phyloP scores from a whole-genome alignment of 2,797 vertebrate genomes.

The Heterohyrax brucei region DNA sequence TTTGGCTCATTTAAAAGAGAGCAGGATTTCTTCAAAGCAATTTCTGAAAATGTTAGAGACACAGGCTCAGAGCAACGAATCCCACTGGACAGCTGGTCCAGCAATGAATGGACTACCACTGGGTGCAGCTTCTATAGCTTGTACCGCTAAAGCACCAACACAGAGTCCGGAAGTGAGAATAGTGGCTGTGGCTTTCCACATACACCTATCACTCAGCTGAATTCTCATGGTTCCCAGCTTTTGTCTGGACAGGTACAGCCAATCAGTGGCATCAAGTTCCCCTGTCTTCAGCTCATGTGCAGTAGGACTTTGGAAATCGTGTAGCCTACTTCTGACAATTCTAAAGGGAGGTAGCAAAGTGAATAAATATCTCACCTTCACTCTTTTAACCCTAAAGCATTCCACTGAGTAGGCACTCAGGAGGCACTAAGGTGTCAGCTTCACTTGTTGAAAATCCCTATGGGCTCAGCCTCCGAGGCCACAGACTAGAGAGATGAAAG shows the following conservation, averaged over 20 bases:
- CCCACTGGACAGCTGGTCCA: rapidly evolving
- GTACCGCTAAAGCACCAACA: rapidly evolving
- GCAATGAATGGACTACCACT: not conserved
- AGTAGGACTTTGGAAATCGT: not conserved
- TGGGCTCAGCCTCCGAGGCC: not conserved
- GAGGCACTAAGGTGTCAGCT: not conserved
- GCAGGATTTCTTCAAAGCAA: not conserved
- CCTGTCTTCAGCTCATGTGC: not conserved
- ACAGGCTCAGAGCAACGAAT: not conserved
- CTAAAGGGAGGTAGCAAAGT: not conserved
- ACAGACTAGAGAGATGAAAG: not conserved
- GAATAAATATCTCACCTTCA: not conserved
- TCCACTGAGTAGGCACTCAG: not conserved
- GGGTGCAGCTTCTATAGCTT: not conserved
- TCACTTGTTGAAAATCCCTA: not conserved
- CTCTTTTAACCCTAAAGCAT: not conserved
- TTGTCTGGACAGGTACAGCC: not conserved
- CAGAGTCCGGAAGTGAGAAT: not conserved
- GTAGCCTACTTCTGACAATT: not conserved
- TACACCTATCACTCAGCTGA: not conserved
- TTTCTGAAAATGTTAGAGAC: constrained; percentile 1
- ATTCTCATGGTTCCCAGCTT: not conserved
- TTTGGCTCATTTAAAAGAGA: not conserved
- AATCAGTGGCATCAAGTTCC: not conserved
- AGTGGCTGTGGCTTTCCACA: not conserved